A percentile compares a stretch with the other conserved stretches of the same genome.
These are phyloP conservation scores for Oreochromis mossambicus DNA, from an alignment of 2,797 vertebrate genomes.

Conservation along the genomic window DNA sequence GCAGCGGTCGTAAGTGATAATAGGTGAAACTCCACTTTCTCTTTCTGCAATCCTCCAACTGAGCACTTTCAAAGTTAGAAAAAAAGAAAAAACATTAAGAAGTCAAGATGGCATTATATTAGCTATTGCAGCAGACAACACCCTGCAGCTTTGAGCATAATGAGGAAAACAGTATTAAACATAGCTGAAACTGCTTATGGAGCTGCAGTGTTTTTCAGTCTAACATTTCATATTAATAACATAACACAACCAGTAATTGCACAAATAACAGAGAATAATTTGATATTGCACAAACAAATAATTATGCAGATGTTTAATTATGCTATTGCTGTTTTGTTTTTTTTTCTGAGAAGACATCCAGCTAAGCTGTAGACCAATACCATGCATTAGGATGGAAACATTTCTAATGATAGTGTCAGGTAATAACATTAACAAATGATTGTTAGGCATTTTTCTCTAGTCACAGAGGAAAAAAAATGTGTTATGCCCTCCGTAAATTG, in stretches of 20 bases:
- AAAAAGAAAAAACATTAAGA: neutral
- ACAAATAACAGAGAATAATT: neutral
- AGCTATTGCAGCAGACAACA: neutral
- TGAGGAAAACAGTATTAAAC: constrained; percentile 37
- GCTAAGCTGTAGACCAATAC: neutral
- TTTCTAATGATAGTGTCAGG: neutral
- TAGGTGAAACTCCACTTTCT: neutral
- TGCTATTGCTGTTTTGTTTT: neutral
- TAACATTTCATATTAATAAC: neutral
- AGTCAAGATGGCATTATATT: constrained; percentile 8
- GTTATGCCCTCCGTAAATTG: neutral
- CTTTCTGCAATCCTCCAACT: neutral
- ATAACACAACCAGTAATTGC: neutral
- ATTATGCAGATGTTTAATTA: neutral
- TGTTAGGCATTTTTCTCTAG: neutral
- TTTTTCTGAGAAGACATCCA: neutral
- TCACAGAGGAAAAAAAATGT: neutral
- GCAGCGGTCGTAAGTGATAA: neutral
- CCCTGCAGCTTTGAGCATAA: constrained; percentile 40
- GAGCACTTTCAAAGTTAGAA: neutral
- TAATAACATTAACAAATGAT: neutral
- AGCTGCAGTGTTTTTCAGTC: constrained; percentile 1
- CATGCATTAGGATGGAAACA: neutral
- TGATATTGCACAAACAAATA: neutral
- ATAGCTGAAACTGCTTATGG: constrained; percentile 6